phyloP scores from a whole-genome alignment of 2,797 vertebrate species.

The Enoplosus armatus region DNA sequence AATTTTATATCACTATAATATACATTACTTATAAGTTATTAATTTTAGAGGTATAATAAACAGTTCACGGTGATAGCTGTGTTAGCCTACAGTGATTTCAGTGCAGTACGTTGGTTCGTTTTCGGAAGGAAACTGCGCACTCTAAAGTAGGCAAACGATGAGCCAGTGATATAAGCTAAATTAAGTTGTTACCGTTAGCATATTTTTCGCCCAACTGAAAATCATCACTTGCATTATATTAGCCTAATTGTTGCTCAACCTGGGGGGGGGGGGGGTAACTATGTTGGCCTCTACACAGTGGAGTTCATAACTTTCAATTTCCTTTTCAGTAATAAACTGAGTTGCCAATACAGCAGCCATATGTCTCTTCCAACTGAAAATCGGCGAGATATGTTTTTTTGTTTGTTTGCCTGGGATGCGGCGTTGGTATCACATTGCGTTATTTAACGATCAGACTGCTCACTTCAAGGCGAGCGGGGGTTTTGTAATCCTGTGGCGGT shows the following conservation, averaged over 20 bases:
- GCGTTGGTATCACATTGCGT: neutral
- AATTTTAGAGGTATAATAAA: neutral
- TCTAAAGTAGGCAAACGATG: neutral
- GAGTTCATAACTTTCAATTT: too few relatives aligned
- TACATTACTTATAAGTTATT: neutral
- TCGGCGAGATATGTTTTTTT: fast-evolving
- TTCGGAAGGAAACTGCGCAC: neutral
- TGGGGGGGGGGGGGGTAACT: too few relatives aligned
- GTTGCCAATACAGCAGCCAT: too few relatives aligned
- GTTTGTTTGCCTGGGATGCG: too few relatives aligned
- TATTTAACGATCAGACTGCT: too few relatives aligned
- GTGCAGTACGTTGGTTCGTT: neutral
- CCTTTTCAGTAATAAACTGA: neutral
- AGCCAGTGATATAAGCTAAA: too few relatives aligned
- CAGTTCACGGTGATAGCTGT: too few relatives aligned
- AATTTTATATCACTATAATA: neutral
- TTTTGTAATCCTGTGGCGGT: neutral
- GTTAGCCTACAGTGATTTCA: neutral
- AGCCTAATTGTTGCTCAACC: neutral
- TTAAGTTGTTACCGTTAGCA: neutral
- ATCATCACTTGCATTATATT: neutral
- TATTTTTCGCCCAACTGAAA: neutral
- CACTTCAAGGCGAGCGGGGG: fast-evolving
- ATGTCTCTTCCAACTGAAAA: too few relatives aligned
- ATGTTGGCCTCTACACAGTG: neutral